A percentile compares a stretch with the other conserved stretches of the same genome.
Evolutionary conservation across 2,113 vertebrate species (phyloP).

Genomic region (Pelobates fuscus): DNA sequence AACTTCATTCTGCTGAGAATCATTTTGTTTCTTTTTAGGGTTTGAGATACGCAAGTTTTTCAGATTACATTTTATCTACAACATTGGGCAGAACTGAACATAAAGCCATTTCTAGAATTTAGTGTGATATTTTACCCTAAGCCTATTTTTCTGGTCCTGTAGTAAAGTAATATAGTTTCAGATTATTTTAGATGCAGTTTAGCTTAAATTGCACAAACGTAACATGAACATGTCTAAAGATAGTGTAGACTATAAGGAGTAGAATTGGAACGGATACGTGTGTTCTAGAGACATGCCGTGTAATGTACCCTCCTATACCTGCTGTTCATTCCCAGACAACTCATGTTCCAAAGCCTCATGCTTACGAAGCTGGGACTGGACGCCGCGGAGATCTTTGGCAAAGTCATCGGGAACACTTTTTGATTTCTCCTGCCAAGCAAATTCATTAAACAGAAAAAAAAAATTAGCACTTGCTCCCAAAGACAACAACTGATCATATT

Average conservation of each 20-base stretch:
- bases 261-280: not conserved
- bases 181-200: too few species aligned
- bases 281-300: conserved; percentile 22
- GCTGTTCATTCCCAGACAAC: conserved; percentile 71
- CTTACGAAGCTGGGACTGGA: conserved; percentile 77
- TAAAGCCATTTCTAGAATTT: too few species aligned
- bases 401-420: conserved; percentile 78
- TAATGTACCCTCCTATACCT: conserved; percentile 66
- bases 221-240: conserved; percentile 3
- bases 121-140: too few species aligned
- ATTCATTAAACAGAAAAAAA: not conserved
- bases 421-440: conserved; percentile 73
- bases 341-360: conserved; percentile 77
- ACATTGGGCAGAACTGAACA: too few species aligned
- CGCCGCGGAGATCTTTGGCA: conserved; percentile 75
- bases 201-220: conserved; percentile 8
- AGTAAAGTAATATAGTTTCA: too few species aligned
- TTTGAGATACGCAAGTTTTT: too few species aligned
- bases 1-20: too few species aligned
- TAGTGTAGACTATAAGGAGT: not conserved
- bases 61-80: too few species aligned
- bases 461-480: not conserved
- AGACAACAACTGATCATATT: conserved; percentile 15
- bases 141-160: too few species aligned
- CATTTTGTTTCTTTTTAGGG: too few species aligned